Base-by-base conservation (phyloP, 2,797 vertebrate genomes). In the Fistularia commersonii region DNA sequence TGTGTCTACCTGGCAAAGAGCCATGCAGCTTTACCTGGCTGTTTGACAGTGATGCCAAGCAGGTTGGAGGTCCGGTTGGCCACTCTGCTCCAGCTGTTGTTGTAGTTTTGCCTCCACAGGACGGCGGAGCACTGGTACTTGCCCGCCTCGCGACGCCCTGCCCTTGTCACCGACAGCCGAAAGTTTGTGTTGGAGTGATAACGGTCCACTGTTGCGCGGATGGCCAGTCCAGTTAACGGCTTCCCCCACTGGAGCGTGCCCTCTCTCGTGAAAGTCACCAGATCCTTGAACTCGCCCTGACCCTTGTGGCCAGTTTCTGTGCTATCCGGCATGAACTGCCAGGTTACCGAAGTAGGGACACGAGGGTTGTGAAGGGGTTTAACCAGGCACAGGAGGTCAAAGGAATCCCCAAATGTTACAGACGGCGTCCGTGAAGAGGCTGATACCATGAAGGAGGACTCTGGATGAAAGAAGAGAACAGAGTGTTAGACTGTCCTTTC, bases 171-270 rank as follows among this genome's bases (percentile, higher is more conserved):
- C 13, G 93, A 96, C 61, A 99, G 86, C 0, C 95, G 91, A 72
- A 98, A 95, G 1, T 95, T 98, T 74, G 94, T 97, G 85, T 94
- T 96, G 72, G 93, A 93, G 62, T 93, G 92, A 0, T 94, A 90
- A 40, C 95, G 96, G 78, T 97, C 95, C 0, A 97, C 93, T 1
- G 93, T 93, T 0, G 95, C 96, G 54, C 95, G 93, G 0, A 93
- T 95, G 2, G 95, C 93, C 72, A 97, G 88, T 3, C 87, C 92
- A 0, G 73, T 50, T 1, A 90, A 85, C 69, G 91, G 88, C 49
- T 96, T 93, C 0, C 96, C 95, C 97, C 97, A 99, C 81, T 95
- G 94, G 13, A 99, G 91, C 0, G 94, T 95, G 1, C 95, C 96
- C 0, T 96, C 93, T 0, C 93, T 93, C 0, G 94, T 97, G 80